phyloP scores from a whole-genome alignment of 2,888 invertebrate genomes.

The Drosophila rubida region DNA sequence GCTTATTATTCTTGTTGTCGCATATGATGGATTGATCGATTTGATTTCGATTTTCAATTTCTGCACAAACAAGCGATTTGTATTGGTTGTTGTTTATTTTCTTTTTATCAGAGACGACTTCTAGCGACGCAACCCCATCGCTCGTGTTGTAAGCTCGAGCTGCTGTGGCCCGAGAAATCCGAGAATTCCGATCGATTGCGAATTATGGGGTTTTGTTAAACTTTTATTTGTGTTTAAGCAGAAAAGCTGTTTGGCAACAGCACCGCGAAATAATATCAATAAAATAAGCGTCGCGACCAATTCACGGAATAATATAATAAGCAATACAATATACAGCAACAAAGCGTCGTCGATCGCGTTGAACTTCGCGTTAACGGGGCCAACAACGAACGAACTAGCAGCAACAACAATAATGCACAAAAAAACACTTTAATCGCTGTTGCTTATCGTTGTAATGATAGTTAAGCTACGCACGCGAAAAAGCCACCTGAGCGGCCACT shows the following conservation, averaged over 20 bases:
- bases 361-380: constrained; percentile 51
- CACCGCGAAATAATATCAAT: constrained; percentile 33
- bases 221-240: constrained; percentile 30
- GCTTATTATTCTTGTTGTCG: constrained; percentile 62
- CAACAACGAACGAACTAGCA: constrained; percentile 8
- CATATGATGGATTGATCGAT: constrained; percentile 31
- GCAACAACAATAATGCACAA: constrained; percentile 12
- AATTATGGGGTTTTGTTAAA: constrained; percentile 7
- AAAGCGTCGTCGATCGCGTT: constrained; percentile 47
- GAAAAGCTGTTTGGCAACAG: constrained; percentile 45
- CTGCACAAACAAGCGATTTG: constrained; percentile 26
- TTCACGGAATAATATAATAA: constrained; percentile 55
- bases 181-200: constrained; percentile 34
- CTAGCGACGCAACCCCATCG: constrained; percentile 22
- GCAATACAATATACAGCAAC: constrained; percentile 52
- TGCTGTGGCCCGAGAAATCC: constrained; percentile 34
- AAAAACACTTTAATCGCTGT: constrained; percentile 42
- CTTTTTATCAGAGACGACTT: constrained; percentile 8
- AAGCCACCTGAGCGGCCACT: constrained; percentile 12
- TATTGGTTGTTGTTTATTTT: constrained; percentile 6
- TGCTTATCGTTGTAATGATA: constrained; percentile 26
- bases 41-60: constrained; percentile 23
- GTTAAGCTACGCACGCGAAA: constrained; percentile 48
- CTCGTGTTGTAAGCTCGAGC: not conserved
- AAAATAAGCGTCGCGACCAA: constrained; percentile 46